These are phyloP conservation scores for Stegostoma tigrinum DNA, from an alignment of 2,113 vertebrate genomes.

Conservation along the genomic window DNA sequence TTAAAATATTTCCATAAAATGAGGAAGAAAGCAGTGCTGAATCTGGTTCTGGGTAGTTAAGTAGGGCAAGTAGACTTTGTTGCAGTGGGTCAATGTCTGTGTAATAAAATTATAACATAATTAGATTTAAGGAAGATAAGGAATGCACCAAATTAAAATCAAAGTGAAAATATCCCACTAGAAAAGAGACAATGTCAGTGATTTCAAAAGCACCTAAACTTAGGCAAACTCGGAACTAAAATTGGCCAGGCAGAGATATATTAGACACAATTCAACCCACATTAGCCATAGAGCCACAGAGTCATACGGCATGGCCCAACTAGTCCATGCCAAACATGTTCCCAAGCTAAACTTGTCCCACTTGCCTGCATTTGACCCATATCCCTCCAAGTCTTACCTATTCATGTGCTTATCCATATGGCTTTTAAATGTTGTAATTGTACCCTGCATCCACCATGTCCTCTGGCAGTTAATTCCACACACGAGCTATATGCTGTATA, in stretches of 20 bases:
- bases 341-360: too few species aligned
- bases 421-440: too few species aligned
- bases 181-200: background rate
- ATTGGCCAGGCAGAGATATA: background rate
- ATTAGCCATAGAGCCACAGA: too few species aligned
- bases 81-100: background rate
- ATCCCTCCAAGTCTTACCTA: too few species aligned
- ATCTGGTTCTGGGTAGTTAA: background rate
- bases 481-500: too few species aligned
- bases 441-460: too few species aligned
- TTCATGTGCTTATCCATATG: too few species aligned
- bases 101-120: background rate
- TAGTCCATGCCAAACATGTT: too few species aligned
- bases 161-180: background rate
- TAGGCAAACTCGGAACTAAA: background rate
- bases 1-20: background rate
- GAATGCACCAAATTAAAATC: background rate
- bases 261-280: too few species aligned
- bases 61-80: background rate
- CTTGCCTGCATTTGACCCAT: too few species aligned
- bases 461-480: too few species aligned
- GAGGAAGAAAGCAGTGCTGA: background rate
- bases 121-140: background rate
- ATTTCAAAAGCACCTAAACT: background rate
- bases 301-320: too few species aligned